Percentiles rank a stretch among this genome's conserved stretches.
These are phyloP conservation scores for Lytechinus variegatus DNA, from an alignment of 35 echinoderm and acorn worm genomes.

Conservation along the genomic window DNA sequence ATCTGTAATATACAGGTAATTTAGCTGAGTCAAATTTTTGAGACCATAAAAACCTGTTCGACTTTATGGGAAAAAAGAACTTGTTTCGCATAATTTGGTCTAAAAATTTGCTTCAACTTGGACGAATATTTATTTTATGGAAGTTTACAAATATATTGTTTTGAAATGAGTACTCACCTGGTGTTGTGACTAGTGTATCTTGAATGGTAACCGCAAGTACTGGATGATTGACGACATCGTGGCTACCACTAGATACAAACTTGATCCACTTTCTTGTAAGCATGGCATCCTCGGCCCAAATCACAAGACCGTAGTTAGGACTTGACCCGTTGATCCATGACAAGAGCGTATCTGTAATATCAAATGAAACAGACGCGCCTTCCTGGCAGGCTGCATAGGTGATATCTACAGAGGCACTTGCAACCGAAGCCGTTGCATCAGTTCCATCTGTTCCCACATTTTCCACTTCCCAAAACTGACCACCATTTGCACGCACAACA, in stretches of 20 bases:
- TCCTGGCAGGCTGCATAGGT: neutral
- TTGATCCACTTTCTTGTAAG: neutral
- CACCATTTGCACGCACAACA: neutral
- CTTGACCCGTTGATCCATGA: neutral
- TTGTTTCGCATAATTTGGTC: no score
- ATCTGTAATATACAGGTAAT: no score
- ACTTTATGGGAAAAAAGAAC: no score
- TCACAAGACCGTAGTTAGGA: conserved; percentile 19
- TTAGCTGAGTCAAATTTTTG: no score
- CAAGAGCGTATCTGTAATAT: neutral
- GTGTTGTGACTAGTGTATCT: neutral
- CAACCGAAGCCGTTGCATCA: neutral
- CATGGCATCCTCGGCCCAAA: conserved; percentile 27
- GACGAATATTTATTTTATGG: no score
- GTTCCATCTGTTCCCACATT: neutral
- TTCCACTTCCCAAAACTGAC: neutral
- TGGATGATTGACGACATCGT: neutral
- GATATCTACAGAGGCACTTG: neutral
- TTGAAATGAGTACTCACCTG: neutral
- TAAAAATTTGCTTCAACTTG: no score
- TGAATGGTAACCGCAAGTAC: conserved; percentile 13
- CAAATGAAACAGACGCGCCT: neutral
- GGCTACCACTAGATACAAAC: conserved; percentile 17
- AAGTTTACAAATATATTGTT: neutral
- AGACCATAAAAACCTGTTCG: no score